phyloP scores from a whole-genome alignment of 2,113 vertebrate species.

The Scomber japonicus region DNA sequence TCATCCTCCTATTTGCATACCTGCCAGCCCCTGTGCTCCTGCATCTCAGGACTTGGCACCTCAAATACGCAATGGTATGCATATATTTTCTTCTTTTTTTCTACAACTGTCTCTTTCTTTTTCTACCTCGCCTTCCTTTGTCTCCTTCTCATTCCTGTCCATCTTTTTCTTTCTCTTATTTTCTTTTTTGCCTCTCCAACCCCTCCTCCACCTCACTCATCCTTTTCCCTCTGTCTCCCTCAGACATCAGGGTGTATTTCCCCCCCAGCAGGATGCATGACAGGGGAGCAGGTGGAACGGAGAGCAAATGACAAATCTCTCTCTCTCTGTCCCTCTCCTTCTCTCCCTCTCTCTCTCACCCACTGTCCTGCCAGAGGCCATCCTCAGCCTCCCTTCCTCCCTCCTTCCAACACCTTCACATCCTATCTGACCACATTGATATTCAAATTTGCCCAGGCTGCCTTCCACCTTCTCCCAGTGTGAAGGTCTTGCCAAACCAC shows the following conservation, averaged over 20 bases:
- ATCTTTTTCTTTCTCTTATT: constrained; percentile 44
- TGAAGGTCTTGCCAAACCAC: constrained; percentile 61
- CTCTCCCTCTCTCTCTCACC: constrained; percentile 34
- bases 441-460: constrained; percentile 80
- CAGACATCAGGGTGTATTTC: constrained; percentile 73
- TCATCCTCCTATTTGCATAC: constrained; percentile 86
- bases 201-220: constrained; percentile 51
- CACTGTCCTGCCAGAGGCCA: constrained; percentile 66
- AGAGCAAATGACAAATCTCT: constrained; percentile 82
- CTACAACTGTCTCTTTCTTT: constrained; percentile 29
- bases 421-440: constrained; percentile 79
- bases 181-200: constrained; percentile 26
- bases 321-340: constrained; percentile 17
- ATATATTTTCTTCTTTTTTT: constrained; percentile 66
- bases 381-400: constrained; percentile 54
- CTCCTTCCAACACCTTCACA: constrained; percentile 59
- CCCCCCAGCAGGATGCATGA: constrained; percentile 73
- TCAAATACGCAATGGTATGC: constrained; percentile 71
- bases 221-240: constrained; percentile 54
- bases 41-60: constrained; percentile 72
- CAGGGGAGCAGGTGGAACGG: constrained; percentile 81
- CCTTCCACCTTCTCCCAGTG: constrained; percentile 49
- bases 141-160: constrained; percentile 59
- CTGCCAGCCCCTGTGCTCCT: constrained; percentile 80
- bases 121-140: constrained; percentile 48